Conservation (phyloP, 2,113 vertebrate species). For the Zootoca vivipara region DNA sequence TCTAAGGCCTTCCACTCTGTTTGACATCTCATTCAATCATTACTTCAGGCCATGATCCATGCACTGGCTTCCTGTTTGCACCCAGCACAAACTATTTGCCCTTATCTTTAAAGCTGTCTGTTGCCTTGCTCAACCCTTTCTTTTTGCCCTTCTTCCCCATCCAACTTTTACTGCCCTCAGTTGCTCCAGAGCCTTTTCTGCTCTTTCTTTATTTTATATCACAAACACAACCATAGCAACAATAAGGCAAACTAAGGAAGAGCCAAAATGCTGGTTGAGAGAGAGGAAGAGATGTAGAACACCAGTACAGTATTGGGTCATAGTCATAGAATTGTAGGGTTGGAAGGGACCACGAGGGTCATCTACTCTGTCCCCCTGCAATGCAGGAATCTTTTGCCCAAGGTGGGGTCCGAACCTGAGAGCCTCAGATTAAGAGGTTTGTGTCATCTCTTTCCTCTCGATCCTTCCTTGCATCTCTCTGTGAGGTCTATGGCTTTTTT, state of each 20-base stretch:
- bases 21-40: background rate
- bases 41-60: background rate
- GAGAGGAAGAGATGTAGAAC: too few species aligned
- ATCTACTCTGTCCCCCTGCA: too few species aligned
- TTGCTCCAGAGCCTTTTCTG: background rate
- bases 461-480: background rate
- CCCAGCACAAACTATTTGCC: background rate
- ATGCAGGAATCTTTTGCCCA: too few species aligned
- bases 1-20: too few species aligned
- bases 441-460: too few species aligned
- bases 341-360: too few species aligned
- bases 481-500: background rate
- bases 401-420: too few species aligned
- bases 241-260: background rate
- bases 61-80: background rate
- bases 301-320: too few species aligned
- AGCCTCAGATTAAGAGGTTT: too few species aligned
- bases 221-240: background rate
- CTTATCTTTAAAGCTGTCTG: background rate
- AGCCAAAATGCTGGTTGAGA: too few species aligned
- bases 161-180: background rate
- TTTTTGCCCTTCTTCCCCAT: background rate
- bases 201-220: background rate
- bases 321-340: too few species aligned
- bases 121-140: background rate